These are phyloP conservation scores for Protobothrops mucrosquamatus DNA, from an alignment of 2,113 vertebrate genomes.

Conservation along the genomic window DNA sequence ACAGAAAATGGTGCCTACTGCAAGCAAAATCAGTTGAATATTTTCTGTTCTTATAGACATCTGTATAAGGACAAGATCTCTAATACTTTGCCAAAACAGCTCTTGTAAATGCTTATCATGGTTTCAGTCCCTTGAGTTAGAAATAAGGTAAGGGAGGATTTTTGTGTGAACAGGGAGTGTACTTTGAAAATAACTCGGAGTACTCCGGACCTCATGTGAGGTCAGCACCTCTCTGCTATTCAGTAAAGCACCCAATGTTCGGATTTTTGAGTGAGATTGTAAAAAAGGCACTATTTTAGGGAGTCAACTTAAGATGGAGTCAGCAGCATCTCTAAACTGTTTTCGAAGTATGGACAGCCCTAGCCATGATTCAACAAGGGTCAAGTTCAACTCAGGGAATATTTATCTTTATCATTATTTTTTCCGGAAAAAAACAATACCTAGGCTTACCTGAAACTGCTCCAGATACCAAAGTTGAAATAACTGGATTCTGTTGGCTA, in stretches of 20 bases:
- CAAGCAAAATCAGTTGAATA: background rate
- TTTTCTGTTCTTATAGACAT: conserved; percentile 6
- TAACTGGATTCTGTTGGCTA: conserved; percentile 73
- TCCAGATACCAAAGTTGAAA: conserved; percentile 79
- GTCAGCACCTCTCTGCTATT: background rate
- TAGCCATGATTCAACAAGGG: background rate
- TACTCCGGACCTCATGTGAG: background rate
- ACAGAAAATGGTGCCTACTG: background rate
- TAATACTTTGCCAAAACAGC: background rate
- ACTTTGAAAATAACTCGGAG: background rate
- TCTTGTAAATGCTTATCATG: background rate
- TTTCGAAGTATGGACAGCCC: background rate
- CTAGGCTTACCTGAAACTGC: conserved; percentile 74
- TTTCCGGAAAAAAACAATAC: background rate
- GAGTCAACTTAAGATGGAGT: background rate
- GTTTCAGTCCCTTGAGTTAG: background rate
- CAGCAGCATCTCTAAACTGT: background rate
- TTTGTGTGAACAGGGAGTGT: background rate
- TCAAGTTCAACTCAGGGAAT: background rate
- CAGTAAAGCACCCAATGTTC: background rate
- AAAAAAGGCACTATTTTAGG: background rate
- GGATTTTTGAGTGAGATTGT: background rate
- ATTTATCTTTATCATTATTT: background rate
- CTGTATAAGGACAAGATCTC: background rate
- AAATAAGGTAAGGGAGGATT: background rate